Conservation (phyloP, 2,888 invertebrate species). For the Osmoderma eremita region DNA sequence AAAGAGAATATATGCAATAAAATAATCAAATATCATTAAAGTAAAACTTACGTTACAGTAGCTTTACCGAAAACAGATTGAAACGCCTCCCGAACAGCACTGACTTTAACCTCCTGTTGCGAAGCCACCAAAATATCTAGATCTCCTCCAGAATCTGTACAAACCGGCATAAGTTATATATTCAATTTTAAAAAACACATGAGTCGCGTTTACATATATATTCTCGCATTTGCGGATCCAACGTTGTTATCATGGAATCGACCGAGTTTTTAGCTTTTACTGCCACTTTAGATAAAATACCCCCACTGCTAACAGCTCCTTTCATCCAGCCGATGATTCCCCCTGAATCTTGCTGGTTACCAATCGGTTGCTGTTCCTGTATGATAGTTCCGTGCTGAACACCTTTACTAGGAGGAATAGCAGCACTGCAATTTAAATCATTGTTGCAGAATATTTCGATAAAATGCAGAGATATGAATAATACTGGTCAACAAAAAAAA, state of each 20-base stretch:
- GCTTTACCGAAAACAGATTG: constrained; percentile 83
- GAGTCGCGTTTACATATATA: constrained; percentile 76
- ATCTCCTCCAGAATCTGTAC: constrained; percentile 82
- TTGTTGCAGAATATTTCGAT: background rate
- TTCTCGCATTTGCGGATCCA: constrained; percentile 91
- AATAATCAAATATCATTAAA: background rate
- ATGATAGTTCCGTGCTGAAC: constrained; percentile 46
- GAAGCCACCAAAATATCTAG: constrained; percentile 80
- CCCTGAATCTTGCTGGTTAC: constrained; percentile 64
- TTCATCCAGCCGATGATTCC: constrained; percentile 76
- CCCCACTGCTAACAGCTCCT: constrained; percentile 73
- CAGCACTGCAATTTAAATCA: constrained; percentile 57
- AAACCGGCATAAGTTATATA: constrained; percentile 8
- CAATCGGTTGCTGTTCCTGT: constrained; percentile 48
- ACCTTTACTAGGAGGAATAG: constrained; percentile 62
- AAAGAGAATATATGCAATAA: background rate
- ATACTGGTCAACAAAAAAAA: too few relatives aligned
- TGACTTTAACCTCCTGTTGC: constrained; percentile 79
- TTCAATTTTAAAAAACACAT: constrained; percentile 21
- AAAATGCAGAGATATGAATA: background rate
- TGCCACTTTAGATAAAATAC: constrained; percentile 74
- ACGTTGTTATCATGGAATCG: constrained; percentile 85
- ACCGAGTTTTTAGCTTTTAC: constrained; percentile 83
- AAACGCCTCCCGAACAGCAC: constrained; percentile 82
- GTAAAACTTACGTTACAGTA: constrained; percentile 73